Percentiles rank a stretch among this genome's conserved stretches.
Conservation (phyloP, 2,797 vertebrate genomes). For the Cottoperca gobio region DNA sequence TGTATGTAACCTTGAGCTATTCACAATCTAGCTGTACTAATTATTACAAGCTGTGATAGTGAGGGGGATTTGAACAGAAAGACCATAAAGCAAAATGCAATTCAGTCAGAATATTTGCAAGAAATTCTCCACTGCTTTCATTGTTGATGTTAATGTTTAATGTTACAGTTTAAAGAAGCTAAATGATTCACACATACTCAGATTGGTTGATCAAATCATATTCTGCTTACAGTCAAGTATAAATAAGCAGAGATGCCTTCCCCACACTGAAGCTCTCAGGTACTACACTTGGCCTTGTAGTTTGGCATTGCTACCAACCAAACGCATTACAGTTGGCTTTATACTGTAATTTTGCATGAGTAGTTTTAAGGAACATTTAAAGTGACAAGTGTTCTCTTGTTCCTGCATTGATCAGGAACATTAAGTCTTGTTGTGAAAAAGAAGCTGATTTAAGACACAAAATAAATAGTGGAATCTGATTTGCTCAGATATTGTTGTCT, state of each 20-base stretch:
- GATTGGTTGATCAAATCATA: neutral
- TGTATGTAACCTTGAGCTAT: constrained; percentile 65
- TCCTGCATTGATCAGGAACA: neutral
- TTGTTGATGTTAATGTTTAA: constrained; percentile 11
- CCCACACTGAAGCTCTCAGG: neutral
- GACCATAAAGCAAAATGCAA: constrained; percentile 27
- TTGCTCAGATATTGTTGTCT: neutral
- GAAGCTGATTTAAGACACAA: neutral
- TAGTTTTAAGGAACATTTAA: neutral
- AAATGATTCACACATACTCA: neutral
- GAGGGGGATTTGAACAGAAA: constrained; percentile 21
- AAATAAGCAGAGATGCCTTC: neutral
- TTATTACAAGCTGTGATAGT: constrained; percentile 26
- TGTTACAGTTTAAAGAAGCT: neutral
- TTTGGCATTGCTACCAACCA: neutral
- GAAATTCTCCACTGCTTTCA: constrained; percentile 2
- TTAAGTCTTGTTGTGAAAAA: neutral
- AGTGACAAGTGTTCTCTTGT: neutral
- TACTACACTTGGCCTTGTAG: neutral
- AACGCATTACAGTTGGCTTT: neutral
- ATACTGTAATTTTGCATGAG: neutral
- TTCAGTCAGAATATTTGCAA: neutral
- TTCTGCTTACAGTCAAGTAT: constrained; percentile 16
- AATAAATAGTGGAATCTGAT: neutral
- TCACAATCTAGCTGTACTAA: constrained; percentile 45